Conservation (phyloP, 37 sponge, comb jelly and placozoan species). For the Bolinopsis microptera region DNA sequence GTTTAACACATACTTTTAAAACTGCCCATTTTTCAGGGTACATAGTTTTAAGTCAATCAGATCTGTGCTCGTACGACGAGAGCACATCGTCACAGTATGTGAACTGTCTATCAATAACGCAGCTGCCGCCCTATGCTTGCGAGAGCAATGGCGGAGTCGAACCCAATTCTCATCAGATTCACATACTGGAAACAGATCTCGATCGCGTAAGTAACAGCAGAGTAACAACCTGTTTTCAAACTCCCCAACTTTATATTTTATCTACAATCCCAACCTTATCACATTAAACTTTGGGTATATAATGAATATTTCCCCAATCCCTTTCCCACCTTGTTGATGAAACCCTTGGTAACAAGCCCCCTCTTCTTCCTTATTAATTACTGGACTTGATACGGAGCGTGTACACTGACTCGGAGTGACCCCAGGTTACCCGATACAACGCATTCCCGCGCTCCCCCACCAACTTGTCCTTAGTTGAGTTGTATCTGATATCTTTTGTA, state of each 20-base stretch:
- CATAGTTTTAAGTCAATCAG: not conserved
- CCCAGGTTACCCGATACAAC: not conserved
- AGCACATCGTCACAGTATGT: conserved; percentile 3
- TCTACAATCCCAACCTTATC: no score
- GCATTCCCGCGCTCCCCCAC: not conserved
- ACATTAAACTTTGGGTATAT: no score
- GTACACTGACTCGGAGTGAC: no score
- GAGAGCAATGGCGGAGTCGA: conserved; percentile 15
- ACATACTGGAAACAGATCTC: conserved; percentile 44
- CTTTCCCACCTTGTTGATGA: no score
- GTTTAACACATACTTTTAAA: no score
- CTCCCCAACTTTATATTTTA: no score
- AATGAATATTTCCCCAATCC: no score
- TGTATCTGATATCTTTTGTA: not conserved
- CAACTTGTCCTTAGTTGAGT: not conserved
- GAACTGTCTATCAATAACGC: conserved; percentile 11
- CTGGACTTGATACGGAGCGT: no score
- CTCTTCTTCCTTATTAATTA: no score
- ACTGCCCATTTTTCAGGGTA: not conserved
- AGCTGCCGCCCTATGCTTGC: conserved; percentile 4
- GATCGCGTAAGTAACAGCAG: not conserved
- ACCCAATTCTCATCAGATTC: not conserved
- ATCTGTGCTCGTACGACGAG: conserved; percentile 31
- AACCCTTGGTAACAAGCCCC: no score
- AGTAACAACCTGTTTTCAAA: no score